These are phyloP conservation scores for Vidua chalybeata DNA, from an alignment of 2,113 vertebrate genomes.

Conservation along the genomic window DNA sequence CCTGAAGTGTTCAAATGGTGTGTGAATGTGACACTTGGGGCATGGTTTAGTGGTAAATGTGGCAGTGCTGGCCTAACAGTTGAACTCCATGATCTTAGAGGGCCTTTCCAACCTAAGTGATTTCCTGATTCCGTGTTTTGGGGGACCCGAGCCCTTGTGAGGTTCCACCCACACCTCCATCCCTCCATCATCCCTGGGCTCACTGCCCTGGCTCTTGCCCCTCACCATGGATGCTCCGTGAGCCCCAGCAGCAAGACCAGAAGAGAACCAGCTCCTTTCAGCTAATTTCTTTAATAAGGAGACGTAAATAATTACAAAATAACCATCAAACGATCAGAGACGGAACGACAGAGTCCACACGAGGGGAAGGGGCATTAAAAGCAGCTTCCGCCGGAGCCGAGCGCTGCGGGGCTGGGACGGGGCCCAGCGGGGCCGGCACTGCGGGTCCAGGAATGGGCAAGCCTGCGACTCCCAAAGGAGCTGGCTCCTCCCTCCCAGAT, in stretches of 20 bases:
- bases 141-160: background rate
- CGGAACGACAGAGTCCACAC: conserved; percentile 68
- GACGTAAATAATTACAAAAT: conserved; percentile 78
- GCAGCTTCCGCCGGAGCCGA: conserved; percentile 44
- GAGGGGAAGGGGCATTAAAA: conserved; percentile 57
- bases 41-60: background rate
- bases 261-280: conserved; percentile 58
- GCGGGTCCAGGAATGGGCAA: background rate
- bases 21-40: background rate
- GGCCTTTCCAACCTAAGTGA: background rate
- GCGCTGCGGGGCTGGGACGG: background rate
- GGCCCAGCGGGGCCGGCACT: background rate
- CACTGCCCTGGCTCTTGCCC: background rate
- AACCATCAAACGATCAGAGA: conserved; percentile 71
- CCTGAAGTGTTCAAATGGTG: background rate
- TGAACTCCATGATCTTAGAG: background rate
- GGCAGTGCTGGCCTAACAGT: background rate
- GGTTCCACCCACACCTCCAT: background rate
- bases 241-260: background rate
- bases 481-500: background rate
- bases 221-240: fast-evolving
- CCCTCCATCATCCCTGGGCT: background rate
- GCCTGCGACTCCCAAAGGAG: background rate
- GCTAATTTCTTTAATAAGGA: conserved; percentile 83
- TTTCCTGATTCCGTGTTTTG: background rate